A percentile compares a stretch with the other conserved stretches of the same genome.
Evolutionary conservation across 2,888 invertebrate species (phyloP).

Genomic region (Julus scandinavius): DNA sequence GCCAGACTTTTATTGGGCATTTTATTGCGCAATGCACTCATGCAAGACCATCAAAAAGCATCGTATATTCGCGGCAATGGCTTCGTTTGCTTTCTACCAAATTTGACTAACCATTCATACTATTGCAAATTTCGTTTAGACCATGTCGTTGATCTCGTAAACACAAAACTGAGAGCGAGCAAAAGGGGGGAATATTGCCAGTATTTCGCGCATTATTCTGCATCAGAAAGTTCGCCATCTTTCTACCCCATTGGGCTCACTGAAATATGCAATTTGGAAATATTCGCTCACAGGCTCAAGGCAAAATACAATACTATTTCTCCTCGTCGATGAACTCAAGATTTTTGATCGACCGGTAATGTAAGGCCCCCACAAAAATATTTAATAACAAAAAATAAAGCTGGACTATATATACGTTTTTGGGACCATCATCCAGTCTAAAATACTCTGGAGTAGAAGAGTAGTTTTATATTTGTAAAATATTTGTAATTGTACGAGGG

Average conservation of each 20-base stretch:
- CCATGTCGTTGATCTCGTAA: constrained; percentile 30
- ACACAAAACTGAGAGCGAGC: background rate
- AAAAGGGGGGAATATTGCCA: background rate
- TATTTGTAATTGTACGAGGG: too few species aligned
- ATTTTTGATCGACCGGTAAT: background rate
- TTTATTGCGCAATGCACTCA: constrained; percentile 5
- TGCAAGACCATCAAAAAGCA: background rate
- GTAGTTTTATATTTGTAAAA: too few species aligned
- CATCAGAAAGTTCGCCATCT: constrained; percentile 6
- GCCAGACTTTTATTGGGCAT: constrained; percentile 22
- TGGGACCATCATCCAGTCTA: too few species aligned
- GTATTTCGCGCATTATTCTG: constrained; percentile 20
- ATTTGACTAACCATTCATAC: constrained; percentile 30
- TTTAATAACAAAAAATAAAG: too few species aligned
- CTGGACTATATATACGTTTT: too few species aligned
- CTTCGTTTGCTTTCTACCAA: background rate
- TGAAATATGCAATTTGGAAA: constrained; percentile 42
- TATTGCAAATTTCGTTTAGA: background rate
- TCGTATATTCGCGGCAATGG: background rate
- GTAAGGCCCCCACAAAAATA: too few species aligned
- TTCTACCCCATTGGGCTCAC: constrained; percentile 16
- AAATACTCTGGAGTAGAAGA: too few species aligned
- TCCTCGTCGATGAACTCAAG: background rate
- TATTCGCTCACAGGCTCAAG: background rate
- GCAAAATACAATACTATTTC: background rate